Conservation (phyloP, 2,888 invertebrate genomes). For the Caenorhabditis uteleia region DNA sequence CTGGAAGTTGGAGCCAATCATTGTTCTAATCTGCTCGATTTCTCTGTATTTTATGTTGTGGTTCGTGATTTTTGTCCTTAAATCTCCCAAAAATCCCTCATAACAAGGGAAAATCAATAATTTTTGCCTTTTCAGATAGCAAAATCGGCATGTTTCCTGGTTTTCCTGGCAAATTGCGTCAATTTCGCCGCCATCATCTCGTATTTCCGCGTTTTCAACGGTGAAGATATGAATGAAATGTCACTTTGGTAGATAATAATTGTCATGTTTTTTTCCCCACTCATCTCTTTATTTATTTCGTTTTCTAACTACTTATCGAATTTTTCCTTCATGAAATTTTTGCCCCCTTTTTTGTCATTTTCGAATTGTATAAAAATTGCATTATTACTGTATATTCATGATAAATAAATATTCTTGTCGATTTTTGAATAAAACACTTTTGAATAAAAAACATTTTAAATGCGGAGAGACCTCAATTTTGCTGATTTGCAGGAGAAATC, state of each 20-base stretch:
- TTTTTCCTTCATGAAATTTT: too few species aligned
- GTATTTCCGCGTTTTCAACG: constrained; percentile 61
- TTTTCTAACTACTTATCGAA: too few species aligned
- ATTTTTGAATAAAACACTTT: too few species aligned
- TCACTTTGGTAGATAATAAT: constrained; percentile 50
- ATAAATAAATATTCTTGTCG: too few species aligned
- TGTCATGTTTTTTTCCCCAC: not conserved
- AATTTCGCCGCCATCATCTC: constrained; percentile 55
- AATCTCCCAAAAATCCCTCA: not conserved
- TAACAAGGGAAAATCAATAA: not conserved
- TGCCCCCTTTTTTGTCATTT: too few species aligned
- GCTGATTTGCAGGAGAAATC: too few species aligned
- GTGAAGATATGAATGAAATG: constrained; percentile 56
- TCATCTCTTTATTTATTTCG: constrained; percentile 14
- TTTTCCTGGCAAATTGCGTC: constrained; percentile 62
- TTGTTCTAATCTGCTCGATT: constrained; percentile 44
- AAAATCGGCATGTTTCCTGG: constrained; percentile 43
- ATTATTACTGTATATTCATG: too few species aligned
- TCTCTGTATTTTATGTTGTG: constrained; percentile 18
- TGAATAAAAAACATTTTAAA: too few species aligned
- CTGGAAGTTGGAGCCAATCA: constrained; percentile 54
- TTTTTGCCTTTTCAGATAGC: constrained; percentile 46
- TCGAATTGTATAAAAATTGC: too few species aligned
- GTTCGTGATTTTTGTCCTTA: constrained; percentile 18
- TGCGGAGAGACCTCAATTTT: too few species aligned